Evolutionary conservation across 2,888 invertebrate genomes (phyloP).

Genomic region (Sminthurinus aureus): DNA sequence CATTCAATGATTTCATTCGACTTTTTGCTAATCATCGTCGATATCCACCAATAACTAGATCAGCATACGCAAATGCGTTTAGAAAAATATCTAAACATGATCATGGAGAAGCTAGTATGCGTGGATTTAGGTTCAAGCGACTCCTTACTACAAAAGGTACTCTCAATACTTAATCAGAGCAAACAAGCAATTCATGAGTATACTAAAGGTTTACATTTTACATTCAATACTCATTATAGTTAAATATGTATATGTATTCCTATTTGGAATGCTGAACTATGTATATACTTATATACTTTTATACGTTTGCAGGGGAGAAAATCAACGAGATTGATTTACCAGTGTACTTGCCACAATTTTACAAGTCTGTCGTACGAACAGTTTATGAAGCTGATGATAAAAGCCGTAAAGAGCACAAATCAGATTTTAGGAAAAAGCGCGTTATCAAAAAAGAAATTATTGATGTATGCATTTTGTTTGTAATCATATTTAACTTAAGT

Average conservation of each 20-base stretch:
- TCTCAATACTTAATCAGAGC: neutral
- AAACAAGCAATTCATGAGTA: too few species aligned
- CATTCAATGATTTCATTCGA: conserved; percentile 56
- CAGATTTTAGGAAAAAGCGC: conserved; percentile 12
- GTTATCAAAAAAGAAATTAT: conserved; percentile 22
- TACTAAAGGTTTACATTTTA: neutral
- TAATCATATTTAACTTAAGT: neutral
- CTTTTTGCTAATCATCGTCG: conserved; percentile 55
- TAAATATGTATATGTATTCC: neutral
- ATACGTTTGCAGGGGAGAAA: conserved; percentile 20
- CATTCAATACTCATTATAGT: neutral
- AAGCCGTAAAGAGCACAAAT: neutral
- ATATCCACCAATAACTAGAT: conserved; percentile 42
- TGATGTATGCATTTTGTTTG: conserved; percentile 14
- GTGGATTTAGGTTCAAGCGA: conserved; percentile 48
- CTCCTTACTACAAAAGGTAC: conserved; percentile 49
- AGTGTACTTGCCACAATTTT: conserved; percentile 29
- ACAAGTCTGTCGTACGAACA: conserved; percentile 8
- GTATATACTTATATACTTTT: too few species aligned
- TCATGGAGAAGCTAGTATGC: conserved; percentile 50
- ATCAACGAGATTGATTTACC: conserved; percentile 32
- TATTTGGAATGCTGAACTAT: neutral
- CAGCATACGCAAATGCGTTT: conserved; percentile 42
- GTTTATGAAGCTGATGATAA: neutral
- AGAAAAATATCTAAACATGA: conserved; percentile 36